A percentile compares a stretch with the other conserved stretches of the same genome.
These are phyloP conservation scores for Musca domestica DNA, from an alignment of 1,140 invertebrate species.

Conservation along the genomic window DNA sequence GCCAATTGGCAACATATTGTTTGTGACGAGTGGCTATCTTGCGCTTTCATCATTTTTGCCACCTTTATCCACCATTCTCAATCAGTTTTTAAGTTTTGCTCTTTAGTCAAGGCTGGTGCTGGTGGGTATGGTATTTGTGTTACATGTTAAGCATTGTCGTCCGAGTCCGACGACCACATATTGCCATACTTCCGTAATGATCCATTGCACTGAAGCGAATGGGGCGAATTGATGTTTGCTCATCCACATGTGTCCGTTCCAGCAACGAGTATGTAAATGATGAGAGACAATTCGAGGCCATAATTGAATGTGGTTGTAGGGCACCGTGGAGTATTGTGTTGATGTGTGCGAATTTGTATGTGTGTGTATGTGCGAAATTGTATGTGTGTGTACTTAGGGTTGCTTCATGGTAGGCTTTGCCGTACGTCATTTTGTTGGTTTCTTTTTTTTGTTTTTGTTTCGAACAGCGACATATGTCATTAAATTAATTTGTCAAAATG, in stretches of 20 bases:
- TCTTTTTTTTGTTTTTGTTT: too few species aligned
- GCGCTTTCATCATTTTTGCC: neutral
- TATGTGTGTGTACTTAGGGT: too few species aligned
- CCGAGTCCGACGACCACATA: conserved; percentile 9
- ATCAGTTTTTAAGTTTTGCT: neutral
- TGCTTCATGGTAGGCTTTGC: too few species aligned
- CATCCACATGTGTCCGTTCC: too few species aligned
- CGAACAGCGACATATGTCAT: conserved; percentile 7
- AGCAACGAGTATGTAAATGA: neutral
- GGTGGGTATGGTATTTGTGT: neutral
- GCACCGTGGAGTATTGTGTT: neutral
- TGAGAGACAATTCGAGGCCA: conserved; percentile 11
- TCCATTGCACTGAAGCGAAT: conserved; percentile 1
- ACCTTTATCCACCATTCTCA: neutral
- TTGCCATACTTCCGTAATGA: conserved; percentile 21
- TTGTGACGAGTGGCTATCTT: conserved; percentile 7
- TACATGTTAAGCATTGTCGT: neutral
- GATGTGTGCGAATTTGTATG: neutral
- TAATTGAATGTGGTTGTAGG: neutral
- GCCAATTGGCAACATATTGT: conserved; percentile 9
- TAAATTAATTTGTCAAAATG: conserved; percentile 20
- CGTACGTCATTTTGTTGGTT: too few species aligned
- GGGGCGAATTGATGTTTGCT: neutral
- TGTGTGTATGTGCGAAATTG: neutral
- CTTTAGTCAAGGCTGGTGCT: neutral